Evolutionary conservation across 2,113 vertebrate species (phyloP), one percentile per base, ranked within the genome.

Genomic region (Gracilinanus agilis): DNA sequence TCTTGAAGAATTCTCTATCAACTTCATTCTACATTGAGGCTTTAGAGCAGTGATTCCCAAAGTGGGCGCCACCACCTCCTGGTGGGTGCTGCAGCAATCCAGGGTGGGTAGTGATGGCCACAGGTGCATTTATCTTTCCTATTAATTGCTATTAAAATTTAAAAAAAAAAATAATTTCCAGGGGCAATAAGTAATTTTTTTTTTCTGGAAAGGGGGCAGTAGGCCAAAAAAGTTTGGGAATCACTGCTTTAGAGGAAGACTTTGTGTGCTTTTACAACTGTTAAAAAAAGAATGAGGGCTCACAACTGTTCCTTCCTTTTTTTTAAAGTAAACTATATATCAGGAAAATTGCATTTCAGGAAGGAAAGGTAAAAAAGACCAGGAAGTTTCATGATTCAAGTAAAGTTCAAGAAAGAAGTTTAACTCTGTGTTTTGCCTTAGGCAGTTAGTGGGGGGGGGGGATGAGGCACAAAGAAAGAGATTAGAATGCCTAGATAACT

Each of bases 401-500:
- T 53, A 61, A 90, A 90, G 54, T 53, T 54, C 56, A 58, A 61
- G 90, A 27, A 55, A 94, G 95, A 90, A 67, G 56, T 24, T 49
- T 91, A n/a, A 75, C 67, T 21, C 92, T 55, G 21, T 75, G 92
- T 92, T 5, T 75, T 11, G 67, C 97, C 95, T 44, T 94, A 94
- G 94, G 97, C 95, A 88, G 55, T 54, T 58, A 55, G 93, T 95
- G 90, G 96, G 97, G 96, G 96, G 92, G 10, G 0, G n/a, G n/a
- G n/a, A 55, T 27, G 44, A 61, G 93, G 75, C 94, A 40, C 25
- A 91, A 27, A 54, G 94, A 75, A 12, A 93, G 95, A 93, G 95
- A 97, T 96, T 56, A 91, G 90, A 96, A 96, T 53, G 40, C 92
- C 93, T 92, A 95, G 94, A 94, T 93, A 94, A 90, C 89, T 92